Conservation (phyloP, 2,113 vertebrate genomes). For the Python bivittatus region DNA sequence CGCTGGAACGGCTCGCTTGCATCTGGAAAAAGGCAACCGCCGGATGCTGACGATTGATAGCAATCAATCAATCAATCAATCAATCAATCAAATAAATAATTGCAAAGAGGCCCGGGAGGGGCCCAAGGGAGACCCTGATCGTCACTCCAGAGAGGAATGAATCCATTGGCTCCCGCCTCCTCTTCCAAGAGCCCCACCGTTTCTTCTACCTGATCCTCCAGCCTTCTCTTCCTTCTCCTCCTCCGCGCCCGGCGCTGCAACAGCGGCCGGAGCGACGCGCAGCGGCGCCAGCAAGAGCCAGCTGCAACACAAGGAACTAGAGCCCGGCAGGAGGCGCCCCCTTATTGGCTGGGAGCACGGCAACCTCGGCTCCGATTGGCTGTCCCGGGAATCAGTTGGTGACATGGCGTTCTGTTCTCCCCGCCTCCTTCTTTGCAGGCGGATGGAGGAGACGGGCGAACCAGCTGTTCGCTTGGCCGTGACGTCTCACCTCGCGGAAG, state of each 20-base stretch:
- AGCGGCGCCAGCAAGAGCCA: too few species aligned
- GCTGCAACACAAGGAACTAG: neutral
- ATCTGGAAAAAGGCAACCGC: neutral
- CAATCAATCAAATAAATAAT: too few species aligned
- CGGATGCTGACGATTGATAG: too few species aligned
- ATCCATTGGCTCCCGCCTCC: neutral
- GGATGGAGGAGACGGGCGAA: neutral
- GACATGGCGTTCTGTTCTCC: neutral
- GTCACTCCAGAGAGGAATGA: neutral
- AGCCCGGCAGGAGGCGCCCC: neutral
- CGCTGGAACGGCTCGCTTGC: too few species aligned
- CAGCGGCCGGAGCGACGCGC: neutral
- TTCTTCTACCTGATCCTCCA: neutral
- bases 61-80: too few species aligned
- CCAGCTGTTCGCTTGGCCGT: neutral
- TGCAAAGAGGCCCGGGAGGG: neutral
- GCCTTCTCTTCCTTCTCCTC: neutral
- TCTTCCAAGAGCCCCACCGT: accelerated
- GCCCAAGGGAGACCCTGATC: neutral
- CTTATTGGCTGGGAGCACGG: neutral
- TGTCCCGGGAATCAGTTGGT: neutral
- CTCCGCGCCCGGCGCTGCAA: neutral
- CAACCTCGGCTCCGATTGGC: slow-evolving; percentile 5
- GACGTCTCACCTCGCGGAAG: neutral
- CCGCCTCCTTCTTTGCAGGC: neutral